These are phyloP conservation scores for Fundulus diaphanus DNA, from an alignment of 2,797 vertebrate genomes.

Conservation along the genomic window DNA sequence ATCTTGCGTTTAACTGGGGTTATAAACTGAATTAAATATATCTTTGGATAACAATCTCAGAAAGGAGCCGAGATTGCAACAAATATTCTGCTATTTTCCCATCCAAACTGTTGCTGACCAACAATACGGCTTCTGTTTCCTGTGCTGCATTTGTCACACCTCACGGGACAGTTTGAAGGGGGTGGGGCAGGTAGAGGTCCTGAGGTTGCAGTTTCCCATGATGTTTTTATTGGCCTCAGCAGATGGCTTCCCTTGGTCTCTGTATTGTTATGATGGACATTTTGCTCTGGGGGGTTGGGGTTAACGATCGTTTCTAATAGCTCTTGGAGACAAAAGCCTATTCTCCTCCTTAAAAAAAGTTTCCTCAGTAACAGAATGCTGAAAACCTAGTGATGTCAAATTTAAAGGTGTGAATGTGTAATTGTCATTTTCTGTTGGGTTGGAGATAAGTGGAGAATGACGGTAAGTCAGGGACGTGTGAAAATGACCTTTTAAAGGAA, in stretches of 20 bases:
- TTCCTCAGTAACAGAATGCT: constrained; percentile 53
- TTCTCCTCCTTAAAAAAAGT: constrained; percentile 40
- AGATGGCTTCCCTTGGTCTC: constrained; percentile 78
- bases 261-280: constrained; percentile 69
- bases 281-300: constrained; percentile 67
- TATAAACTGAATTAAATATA: background rate
- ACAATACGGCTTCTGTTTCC: constrained; percentile 57
- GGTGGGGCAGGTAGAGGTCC: constrained; percentile 61
- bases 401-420: constrained; percentile 52
- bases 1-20: background rate
- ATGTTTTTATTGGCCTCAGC: constrained; percentile 80
- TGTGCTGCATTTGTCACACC: constrained; percentile 47
- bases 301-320: constrained; percentile 72
- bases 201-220: constrained; percentile 59
- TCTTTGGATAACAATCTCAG: background rate
- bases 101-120: constrained; percentile 32
- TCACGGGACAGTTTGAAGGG: constrained; percentile 50
- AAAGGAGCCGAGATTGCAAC: constrained; percentile 4
- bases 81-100: constrained; percentile 3
- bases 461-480: constrained; percentile 28
- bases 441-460: constrained; percentile 26
- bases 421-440: constrained; percentile 33
- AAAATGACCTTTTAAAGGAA: constrained; percentile 53
- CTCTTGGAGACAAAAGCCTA: constrained; percentile 70
- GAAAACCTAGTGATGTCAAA: constrained; percentile 67